Base-by-base conservation (phyloP, 2,113 vertebrate genomes). In the Thinocorus orbignyianus region DNA sequence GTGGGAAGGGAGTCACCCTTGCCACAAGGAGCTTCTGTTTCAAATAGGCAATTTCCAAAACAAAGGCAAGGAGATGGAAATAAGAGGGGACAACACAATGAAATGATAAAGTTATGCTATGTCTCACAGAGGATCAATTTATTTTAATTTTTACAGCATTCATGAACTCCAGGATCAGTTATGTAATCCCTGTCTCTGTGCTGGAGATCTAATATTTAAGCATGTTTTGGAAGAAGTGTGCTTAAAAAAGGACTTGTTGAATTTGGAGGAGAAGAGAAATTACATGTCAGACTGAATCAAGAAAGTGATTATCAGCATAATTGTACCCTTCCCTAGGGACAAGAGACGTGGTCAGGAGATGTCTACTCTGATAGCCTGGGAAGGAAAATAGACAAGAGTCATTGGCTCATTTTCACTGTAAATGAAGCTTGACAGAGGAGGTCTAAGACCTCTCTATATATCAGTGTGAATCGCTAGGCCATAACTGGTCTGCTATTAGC, bases 401-500 rank as follows among this genome's bases (percentile, higher is more conserved):
- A 88, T 90, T 96, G 94, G 62, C 76, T 96, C 92, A 87, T 97
- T 97, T 97, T 96, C 77, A 93, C 92, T 97, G 89, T 92, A 96
- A 97, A 97, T 96, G 93, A 95, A 96, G 95, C 92, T 95, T 97
- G 97, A 95, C 96, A 96, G 95, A 91, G 69, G 74, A 94, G n/a
- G n/a, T 96, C 80, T 92, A 74, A 90, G 89, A 86, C 86, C 84
- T 97, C 90, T 96, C 92, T 83, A 88, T 94, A 93, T 18, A 93
- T 90, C 89, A 94, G 54, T 60, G 58, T 80, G 91, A 95, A 93
- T 94, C 92, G 91, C 86, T 70, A 91, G 72, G 61, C 95, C 87
- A 73, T 78, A 93, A 91, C 88, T 72, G 92, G 80, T 61, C 76
- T 91, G 49, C 80, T 91, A 74, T 81, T 80, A 90, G 92, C 91